phyloP scores from a whole-genome alignment of 2,888 invertebrate species.

The Monochamus alternatus region DNA sequence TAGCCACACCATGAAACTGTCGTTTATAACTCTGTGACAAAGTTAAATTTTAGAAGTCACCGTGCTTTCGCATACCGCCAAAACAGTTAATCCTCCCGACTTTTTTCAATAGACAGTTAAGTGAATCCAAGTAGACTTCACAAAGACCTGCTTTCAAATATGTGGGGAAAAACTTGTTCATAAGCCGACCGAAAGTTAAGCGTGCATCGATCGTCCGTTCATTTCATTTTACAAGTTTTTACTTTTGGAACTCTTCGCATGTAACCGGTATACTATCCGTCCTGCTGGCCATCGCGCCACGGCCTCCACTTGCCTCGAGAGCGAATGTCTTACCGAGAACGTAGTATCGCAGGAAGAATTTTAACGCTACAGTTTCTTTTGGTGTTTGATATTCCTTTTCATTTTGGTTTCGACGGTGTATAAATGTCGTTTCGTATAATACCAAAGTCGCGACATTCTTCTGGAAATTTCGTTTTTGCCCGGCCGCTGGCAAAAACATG shows the following conservation, averaged over 20 bases:
- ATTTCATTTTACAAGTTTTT: constrained; percentile 61
- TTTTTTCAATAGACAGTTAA: constrained; percentile 55
- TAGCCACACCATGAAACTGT: neutral
- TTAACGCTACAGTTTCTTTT: constrained; percentile 35
- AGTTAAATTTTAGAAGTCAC: constrained; percentile 40
- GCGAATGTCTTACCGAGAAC: constrained; percentile 40
- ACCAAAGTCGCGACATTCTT: constrained; percentile 29
- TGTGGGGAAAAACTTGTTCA: constrained; percentile 59
- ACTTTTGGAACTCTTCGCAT: constrained; percentile 55
- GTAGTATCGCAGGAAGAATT: constrained; percentile 48
- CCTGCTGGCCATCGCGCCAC: constrained; percentile 42
- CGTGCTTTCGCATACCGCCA: constrained; percentile 41
- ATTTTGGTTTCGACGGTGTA: constrained; percentile 33
- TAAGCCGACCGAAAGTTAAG: constrained; percentile 53
- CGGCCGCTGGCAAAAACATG: constrained; percentile 8
- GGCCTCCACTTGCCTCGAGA: constrained; percentile 38
- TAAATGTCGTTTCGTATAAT: constrained; percentile 33
- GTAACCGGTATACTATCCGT: constrained; percentile 51
- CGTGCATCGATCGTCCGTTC: constrained; percentile 53
- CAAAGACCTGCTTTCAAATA: constrained; percentile 58
- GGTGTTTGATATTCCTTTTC: constrained; percentile 38
- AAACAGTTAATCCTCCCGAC: constrained; percentile 53
- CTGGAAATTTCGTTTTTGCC: constrained; percentile 26
- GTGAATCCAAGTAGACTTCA: constrained; percentile 52
- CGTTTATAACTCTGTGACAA: neutral